Evolutionary conservation across 2,797 vertebrate species (phyloP).

Genomic region (Sebastes iracundus): DNA sequence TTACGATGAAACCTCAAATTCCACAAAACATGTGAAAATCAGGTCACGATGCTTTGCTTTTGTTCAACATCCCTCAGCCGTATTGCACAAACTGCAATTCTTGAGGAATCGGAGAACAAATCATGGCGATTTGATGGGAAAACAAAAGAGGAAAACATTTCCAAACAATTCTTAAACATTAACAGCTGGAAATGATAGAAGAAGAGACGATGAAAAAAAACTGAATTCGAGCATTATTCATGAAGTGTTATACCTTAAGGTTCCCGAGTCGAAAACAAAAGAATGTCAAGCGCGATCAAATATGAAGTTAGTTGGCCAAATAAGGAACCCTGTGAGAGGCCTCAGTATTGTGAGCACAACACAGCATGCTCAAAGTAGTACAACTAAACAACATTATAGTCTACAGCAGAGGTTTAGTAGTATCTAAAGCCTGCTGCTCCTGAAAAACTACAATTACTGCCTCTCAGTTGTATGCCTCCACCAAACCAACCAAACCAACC

Average conservation of each 20-base stretch:
- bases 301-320: background rate
- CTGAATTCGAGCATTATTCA: too few species aligned
- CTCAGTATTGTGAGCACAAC: background rate
- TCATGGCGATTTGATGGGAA: background rate
- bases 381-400: background rate
- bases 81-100: background rate
- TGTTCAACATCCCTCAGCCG: background rate
- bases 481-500: too few species aligned
- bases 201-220: background rate
- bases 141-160: background rate
- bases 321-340: background rate
- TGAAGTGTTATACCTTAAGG: background rate
- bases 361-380: background rate
- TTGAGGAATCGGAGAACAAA: background rate
- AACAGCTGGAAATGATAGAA: background rate
- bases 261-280: background rate
- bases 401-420: background rate
- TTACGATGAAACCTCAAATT: background rate
- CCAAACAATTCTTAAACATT: background rate
- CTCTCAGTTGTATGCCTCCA: too few species aligned
- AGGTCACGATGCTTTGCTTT: background rate
- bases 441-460: too few species aligned
- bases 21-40: background rate
- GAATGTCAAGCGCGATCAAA: background rate
- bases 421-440: background rate